phyloP scores from a whole-genome alignment of 2,888 invertebrate genomes.

The Sipha maydis region DNA sequence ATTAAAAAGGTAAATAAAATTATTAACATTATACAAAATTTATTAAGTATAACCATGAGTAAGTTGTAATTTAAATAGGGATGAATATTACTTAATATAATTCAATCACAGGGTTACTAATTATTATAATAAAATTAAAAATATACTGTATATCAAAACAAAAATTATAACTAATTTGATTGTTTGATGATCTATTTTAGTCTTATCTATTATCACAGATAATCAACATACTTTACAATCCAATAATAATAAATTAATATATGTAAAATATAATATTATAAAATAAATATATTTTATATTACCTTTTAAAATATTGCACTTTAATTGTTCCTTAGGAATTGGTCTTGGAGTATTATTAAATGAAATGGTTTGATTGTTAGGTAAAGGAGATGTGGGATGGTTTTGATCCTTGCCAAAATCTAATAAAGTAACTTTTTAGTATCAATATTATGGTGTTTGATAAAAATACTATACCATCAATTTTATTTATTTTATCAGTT shows the following conservation, averaged over 20 bases:
- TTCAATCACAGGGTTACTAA: too few species aligned
- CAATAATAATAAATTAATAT: background rate
- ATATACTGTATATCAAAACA: too few species aligned
- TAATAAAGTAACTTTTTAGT: constrained; percentile 14
- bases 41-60: too few species aligned
- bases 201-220: too few species aligned
- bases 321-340: constrained; percentile 89
- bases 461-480: constrained; percentile 66
- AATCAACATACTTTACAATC: background rate
- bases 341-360: constrained; percentile 72
- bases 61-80: too few species aligned
- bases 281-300: constrained; percentile 64
- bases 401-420: constrained; percentile 60
- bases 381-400: constrained; percentile 67
- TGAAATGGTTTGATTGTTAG: constrained; percentile 78
- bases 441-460: constrained; percentile 58
- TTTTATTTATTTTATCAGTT: constrained; percentile 67
- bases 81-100: too few species aligned
- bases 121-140: too few species aligned
- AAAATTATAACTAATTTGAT: too few species aligned
- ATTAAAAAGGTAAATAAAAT: too few species aligned
- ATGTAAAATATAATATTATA: background rate
- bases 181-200: too few species aligned
- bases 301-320: constrained; percentile 94
- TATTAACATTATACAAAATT: too few species aligned